Conservation (phyloP, 1,140 invertebrate genomes). For the Phthorimaea operculella region DNA sequence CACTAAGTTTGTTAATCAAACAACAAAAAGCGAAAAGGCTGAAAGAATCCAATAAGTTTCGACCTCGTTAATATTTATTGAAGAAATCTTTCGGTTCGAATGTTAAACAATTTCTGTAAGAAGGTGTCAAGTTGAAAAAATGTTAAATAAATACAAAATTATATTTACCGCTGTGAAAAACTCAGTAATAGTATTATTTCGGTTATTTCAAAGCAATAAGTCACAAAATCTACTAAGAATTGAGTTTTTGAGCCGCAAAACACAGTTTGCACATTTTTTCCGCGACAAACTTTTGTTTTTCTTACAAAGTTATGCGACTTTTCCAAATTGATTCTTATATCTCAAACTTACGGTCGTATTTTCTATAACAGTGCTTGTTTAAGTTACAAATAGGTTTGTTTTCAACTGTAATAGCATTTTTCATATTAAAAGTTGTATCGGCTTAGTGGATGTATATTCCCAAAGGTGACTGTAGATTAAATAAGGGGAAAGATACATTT, state of each 20-base stretch:
- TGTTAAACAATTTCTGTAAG: slow-evolving; percentile 59
- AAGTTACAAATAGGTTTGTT: not conserved
- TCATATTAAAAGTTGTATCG: slow-evolving; percentile 59
- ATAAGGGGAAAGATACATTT: too few relatives aligned
- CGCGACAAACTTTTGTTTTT: not conserved
- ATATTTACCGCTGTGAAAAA: slow-evolving; percentile 5
- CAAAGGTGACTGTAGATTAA: not conserved
- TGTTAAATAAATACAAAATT: slow-evolving; percentile 16
- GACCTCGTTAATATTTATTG: slow-evolving; percentile 65
- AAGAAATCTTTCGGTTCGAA: slow-evolving; percentile 51
- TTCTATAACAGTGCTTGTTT: not conserved
- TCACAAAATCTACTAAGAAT: not conserved
- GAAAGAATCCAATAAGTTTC: slow-evolving; percentile 37
- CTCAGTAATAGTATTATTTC: not conserved
- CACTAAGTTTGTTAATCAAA: slow-evolving; percentile 56
- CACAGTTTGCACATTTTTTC: not conserved
- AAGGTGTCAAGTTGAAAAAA: slow-evolving; percentile 51
- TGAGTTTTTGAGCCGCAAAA: not conserved
- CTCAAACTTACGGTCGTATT: not conserved
- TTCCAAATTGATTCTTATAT: not conserved
- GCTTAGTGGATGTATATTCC: slow-evolving; percentile 2
- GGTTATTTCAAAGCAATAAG: not conserved
- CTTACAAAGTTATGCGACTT: not conserved
- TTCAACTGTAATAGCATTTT: slow-evolving; percentile 60
- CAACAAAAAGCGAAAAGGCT: slow-evolving; percentile 28